These are phyloP conservation scores for Pogona vitticeps DNA, from an alignment of 2,113 vertebrate species.

Conservation along the genomic window DNA sequence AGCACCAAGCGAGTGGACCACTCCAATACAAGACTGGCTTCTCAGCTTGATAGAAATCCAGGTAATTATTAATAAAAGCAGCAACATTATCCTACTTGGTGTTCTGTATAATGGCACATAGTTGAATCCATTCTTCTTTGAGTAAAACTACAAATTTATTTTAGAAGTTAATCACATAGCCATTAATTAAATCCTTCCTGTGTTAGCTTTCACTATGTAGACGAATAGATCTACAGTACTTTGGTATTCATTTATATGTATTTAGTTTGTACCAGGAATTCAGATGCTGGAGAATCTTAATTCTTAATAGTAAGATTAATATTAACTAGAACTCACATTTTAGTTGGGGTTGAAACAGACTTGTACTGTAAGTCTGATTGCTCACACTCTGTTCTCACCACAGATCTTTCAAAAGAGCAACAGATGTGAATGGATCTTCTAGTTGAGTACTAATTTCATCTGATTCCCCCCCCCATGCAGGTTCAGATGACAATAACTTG, in stretches of 20 bases:
- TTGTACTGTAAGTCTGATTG: neutral
- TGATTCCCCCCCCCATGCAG: conserved; percentile 60
- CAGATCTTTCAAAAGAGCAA: neutral
- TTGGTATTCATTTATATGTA: neutral
- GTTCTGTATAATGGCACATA: neutral
- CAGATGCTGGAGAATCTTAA: neutral
- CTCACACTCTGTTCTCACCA: neutral
- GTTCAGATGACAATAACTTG: conserved; percentile 91
- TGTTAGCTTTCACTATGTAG: neutral
- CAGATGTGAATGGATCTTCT: neutral
- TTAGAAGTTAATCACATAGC: neutral
- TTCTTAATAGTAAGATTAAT: neutral
- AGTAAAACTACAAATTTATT: neutral
- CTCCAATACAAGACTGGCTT: conserved; percentile 90
- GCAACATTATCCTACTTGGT: neutral
- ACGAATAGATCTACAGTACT: neutral
- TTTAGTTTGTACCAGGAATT: neutral
- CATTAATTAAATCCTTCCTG: neutral
- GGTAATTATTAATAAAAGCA: conserved; percentile 66
- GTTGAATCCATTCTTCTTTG: neutral
- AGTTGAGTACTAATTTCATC: neutral
- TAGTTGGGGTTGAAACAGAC: neutral
- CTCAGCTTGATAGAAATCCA: conserved; percentile 91
- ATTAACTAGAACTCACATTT: neutral
- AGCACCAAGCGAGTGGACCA: conserved; percentile 92